A percentile compares a stretch with the other conserved stretches of the same genome.
These are phyloP conservation scores for Parelbella ahira DNA, from an alignment of 2,888 invertebrate species.

Conservation along the genomic window DNA sequence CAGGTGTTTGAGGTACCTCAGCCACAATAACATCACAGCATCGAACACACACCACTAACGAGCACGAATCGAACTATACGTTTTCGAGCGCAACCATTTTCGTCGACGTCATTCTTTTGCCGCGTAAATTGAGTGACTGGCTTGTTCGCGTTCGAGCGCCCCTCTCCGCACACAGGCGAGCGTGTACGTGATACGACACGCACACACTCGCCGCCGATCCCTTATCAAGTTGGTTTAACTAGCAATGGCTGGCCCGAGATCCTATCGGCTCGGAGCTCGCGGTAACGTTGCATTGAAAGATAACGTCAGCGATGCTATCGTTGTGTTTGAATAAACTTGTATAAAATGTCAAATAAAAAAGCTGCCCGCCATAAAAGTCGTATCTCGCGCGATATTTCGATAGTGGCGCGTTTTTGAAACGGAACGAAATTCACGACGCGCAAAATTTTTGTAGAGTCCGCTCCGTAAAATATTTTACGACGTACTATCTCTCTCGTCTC, in stretches of 20 bases:
- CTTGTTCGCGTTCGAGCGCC: constrained; percentile 53
- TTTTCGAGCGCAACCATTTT: constrained; percentile 37
- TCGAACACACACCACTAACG: constrained; percentile 34
- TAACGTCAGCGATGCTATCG: constrained; percentile 78
- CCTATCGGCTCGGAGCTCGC: constrained; percentile 71
- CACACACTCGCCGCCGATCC: constrained; percentile 62
- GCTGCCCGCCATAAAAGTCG: constrained; percentile 67
- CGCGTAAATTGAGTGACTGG: constrained; percentile 78
- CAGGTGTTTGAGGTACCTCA: constrained; percentile 71
- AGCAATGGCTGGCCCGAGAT: constrained; percentile 78
- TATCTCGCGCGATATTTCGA: constrained; percentile 63
- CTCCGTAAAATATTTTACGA: neutral
- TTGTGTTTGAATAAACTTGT: constrained; percentile 79
- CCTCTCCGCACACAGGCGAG: constrained; percentile 52
- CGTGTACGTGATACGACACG: constrained; percentile 36
- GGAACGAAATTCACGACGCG: constrained; percentile 21
- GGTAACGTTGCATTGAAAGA: constrained; percentile 81
- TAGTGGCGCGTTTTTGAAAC: constrained; percentile 40
- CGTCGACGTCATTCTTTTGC: constrained; percentile 73
- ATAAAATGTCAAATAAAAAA: constrained; percentile 80
- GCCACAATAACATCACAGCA: constrained; percentile 75
- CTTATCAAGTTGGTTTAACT: constrained; percentile 78
- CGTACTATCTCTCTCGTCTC: no score
- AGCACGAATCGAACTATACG: constrained; percentile 24
- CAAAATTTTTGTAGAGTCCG: constrained; percentile 7